Conservation (phyloP, 2,888 invertebrate genomes). For the Drosophila nr. perissopoda region DNA sequence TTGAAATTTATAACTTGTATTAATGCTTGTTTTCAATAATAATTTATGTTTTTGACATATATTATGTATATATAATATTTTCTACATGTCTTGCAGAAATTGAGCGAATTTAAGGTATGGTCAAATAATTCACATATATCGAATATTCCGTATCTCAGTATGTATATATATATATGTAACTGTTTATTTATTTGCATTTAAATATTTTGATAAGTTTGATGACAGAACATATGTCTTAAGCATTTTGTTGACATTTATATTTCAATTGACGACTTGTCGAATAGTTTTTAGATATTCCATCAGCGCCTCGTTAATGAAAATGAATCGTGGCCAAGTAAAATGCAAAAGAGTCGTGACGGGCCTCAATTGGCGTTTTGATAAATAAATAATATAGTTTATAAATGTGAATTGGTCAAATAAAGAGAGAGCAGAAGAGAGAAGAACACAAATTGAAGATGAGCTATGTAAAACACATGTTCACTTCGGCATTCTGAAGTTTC, state of each 20-base stretch:
- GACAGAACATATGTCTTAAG: not conserved
- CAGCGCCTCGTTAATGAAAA: constrained; percentile 69
- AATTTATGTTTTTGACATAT: too few relatives aligned
- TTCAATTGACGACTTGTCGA: constrained; percentile 31
- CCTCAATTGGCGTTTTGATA: constrained; percentile 63
- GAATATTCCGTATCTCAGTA: too few relatives aligned
- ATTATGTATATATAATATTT: too few relatives aligned
- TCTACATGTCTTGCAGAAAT: too few relatives aligned
- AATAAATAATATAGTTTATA: constrained; percentile 21
- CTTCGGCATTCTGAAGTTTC: not conserved
- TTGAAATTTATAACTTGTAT: too few relatives aligned
- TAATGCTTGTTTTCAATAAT: too few relatives aligned
- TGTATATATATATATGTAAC: not conserved
- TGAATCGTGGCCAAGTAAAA: constrained; percentile 30
- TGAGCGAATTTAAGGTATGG: too few relatives aligned
- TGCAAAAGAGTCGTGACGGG: constrained; percentile 57
- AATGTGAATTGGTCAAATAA: not conserved
- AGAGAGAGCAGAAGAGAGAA: not conserved
- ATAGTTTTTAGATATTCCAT: constrained; percentile 48
- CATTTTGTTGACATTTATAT: not conserved
- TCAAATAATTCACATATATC: too few relatives aligned
- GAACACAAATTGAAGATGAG: not conserved
- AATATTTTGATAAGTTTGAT: not conserved
- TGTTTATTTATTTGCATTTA: not conserved
- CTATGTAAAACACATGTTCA: constrained; percentile 57